These are phyloP conservation scores for Palythoa grandis DNA, from an alignment of 92 coral and sea anemone genomes.

Conservation along the genomic window DNA sequence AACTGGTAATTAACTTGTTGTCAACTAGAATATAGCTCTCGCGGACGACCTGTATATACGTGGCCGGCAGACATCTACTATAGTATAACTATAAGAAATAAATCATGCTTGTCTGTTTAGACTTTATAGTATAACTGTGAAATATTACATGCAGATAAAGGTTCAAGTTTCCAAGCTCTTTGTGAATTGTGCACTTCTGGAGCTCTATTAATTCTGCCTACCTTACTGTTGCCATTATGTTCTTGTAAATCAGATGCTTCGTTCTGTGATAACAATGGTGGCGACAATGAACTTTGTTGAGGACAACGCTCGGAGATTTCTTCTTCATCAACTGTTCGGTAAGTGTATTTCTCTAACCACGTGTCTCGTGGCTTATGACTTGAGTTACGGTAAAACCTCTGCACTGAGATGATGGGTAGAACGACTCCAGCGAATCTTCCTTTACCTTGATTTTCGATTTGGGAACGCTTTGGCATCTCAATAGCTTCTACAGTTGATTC, in stretches of 20 bases:
- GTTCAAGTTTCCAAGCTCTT: too few species aligned
- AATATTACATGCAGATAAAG: too few species aligned
- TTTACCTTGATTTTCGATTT: neutral
- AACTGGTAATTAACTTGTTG: too few species aligned
- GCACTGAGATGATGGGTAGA: constrained; percentile 72
- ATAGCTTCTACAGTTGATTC: neutral
- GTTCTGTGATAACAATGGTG: neutral
- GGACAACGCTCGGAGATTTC: neutral
- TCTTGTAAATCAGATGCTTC: neutral
- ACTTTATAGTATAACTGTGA: too few species aligned
- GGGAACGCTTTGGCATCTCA: constrained; percentile 6
- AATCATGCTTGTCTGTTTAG: too few species aligned
- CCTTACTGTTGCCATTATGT: neutral
- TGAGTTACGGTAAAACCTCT: constrained; percentile 72
- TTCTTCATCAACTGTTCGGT: constrained; percentile 41
- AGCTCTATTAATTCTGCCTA: neutral
- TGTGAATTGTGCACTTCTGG: too few species aligned
- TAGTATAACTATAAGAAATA: too few species aligned
- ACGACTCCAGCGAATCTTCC: constrained; percentile 79
- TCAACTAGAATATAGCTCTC: too few species aligned
- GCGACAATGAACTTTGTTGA: neutral
- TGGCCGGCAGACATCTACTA: too few species aligned
- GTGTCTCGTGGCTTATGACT: constrained; percentile 75
- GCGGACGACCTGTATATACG: too few species aligned
- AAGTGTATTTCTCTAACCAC: constrained; percentile 82